Evolutionary conservation across 2,797 vertebrate species (phyloP).

Genomic region (Brachyalestes nurse): DNA sequence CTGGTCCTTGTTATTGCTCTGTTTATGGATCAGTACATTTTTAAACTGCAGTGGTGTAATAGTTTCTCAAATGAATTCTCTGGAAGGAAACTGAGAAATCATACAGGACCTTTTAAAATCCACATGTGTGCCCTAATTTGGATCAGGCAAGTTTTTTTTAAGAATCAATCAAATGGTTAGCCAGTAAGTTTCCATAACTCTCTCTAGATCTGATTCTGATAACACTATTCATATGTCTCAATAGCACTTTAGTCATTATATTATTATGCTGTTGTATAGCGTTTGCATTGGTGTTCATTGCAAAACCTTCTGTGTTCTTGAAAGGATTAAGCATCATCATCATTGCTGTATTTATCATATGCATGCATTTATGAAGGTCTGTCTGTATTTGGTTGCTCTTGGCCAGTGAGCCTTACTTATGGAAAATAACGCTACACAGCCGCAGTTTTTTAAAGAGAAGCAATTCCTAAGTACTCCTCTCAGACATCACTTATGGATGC

Average conservation of each 20-base stretch:
- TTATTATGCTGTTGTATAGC: neutral
- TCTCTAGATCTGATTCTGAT: constrained; percentile 2
- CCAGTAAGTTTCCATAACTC: neutral
- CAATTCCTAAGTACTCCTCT: neutral
- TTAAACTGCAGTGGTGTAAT: neutral
- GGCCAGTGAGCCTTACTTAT: neutral
- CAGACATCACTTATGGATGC: constrained; percentile 13
- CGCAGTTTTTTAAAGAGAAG: constrained; percentile 4
- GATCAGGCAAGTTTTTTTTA: neutral
- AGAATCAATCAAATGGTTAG: constrained; percentile 3
- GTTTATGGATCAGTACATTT: neutral
- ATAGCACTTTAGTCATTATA: too few species aligned
- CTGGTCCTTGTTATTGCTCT: neutral
- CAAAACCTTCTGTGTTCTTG: neutral
- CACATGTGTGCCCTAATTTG: neutral
- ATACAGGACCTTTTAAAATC: neutral
- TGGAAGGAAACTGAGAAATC: neutral
- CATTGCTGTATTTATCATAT: constrained; percentile 21
- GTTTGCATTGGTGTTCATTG: neutral
- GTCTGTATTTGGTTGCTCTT: constrained; percentile 7
- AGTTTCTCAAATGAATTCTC: neutral
- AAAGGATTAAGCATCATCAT: neutral
- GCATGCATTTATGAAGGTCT: neutral
- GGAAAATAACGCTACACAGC: constrained; percentile 8
- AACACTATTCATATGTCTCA: neutral